Base-by-base conservation (phyloP, 2,113 vertebrate species). In the Rhizomys pruinosus region DNA sequence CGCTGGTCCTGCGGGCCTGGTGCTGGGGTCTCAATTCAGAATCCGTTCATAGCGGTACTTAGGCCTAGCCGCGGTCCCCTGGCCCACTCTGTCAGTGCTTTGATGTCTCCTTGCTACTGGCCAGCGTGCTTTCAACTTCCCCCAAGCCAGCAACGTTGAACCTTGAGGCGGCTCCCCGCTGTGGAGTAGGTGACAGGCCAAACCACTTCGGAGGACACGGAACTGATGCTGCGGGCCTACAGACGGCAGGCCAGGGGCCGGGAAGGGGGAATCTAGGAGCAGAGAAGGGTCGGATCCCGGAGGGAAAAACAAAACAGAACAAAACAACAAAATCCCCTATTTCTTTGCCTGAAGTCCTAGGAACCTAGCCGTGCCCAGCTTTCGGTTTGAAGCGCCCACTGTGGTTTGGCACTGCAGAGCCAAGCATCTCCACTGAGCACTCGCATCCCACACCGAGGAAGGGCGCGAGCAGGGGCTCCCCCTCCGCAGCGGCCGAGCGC, bases 141-240 rank as follows among this genome's bases (percentile, higher is more conserved):
- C 29, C 2, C 80, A 73, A 47, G 84, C 12, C 81, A 6, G 61
- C 90, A 27, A 64, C 27, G 10, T 17, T 19, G 71, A 52, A 47
- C 81, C 9, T 9, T 66, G 79, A 29, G 64, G 73, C 10, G 29
- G 88, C 76, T 94, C 44, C 84, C 87, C 2, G 66, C 84, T 2
- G 16, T 13, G 4, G 52, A 87, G 89, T 89, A 78, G 85, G 92
- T 78, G 95, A 72, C 68, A 20, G 78, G 42, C 34, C 74, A 85
- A 66, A 34, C 19, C 69, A 76, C 92, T 97, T 97, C 91, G 82
- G 95, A 89, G 86, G 19, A 96, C 89, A 19, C 89, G 95, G 92
- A 96, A 96, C 63, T 29, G 78, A 37, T n/a, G 52, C 34, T 57
- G 64, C 25, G 59, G 85, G 57, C 74, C 92, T 76, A 42, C 77